A percentile compares a stretch with the other conserved stretches of the same genome.
Conservation (phyloP, 2,113 vertebrate species). For the Aplodontia rufa region DNA sequence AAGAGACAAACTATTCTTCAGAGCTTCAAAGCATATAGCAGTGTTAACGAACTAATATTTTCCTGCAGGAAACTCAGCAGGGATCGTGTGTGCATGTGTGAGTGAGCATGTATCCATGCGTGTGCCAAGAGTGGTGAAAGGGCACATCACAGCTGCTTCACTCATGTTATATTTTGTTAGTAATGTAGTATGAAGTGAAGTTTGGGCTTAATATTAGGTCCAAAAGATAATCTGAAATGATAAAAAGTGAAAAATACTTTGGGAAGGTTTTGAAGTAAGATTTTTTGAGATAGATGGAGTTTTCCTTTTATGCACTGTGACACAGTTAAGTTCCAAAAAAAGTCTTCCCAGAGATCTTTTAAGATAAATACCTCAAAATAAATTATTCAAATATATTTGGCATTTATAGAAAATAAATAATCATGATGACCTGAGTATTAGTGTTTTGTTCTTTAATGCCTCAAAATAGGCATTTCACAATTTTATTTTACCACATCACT, state of each 20-base stretch:
- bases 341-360: constrained; percentile 39
- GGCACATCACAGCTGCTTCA: rapidly evolving
- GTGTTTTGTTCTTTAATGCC: constrained; percentile 13
- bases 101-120: neutral
- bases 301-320: constrained; percentile 34
- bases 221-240: neutral
- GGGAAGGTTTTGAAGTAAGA: neutral
- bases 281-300: constrained; percentile 13
- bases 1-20: neutral
- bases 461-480: neutral
- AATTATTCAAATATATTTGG: neutral
- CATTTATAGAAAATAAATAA: constrained; percentile 3
- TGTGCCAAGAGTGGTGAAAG: neutral
- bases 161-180: neutral
- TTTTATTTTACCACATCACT: neutral
- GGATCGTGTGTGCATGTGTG: neutral
- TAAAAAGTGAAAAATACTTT: constrained; percentile 25
- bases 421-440: neutral
- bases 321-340: constrained; percentile 4
- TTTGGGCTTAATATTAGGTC: neutral
- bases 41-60: neutral
- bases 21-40: neutral
- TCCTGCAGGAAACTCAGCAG: neutral
- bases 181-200: neutral
- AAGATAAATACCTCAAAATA: constrained; percentile 57